Evolutionary conservation across 30 jellyfish, hydroid and myxozoan species (phyloP).

Genomic region (Mastigias papua): DNA sequence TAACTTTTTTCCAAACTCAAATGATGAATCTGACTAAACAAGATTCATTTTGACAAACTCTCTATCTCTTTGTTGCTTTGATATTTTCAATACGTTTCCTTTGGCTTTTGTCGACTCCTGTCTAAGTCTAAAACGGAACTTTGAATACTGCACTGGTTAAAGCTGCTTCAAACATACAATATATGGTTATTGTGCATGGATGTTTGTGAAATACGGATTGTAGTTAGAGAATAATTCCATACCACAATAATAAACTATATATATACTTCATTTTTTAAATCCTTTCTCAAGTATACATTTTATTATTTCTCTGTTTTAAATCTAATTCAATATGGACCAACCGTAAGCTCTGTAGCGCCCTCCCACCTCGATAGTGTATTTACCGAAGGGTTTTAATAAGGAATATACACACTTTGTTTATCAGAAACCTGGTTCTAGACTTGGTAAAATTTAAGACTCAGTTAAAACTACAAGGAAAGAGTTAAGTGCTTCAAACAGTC

Average conservation of each 20-base stretch:
- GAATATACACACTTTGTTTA: not conserved
- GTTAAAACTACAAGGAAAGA: too few relatives aligned
- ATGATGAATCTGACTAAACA: not conserved
- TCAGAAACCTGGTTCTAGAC: too few relatives aligned
- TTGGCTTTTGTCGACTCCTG: slow-evolving; percentile 5
- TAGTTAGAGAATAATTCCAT: not conserved
- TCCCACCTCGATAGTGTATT: not conserved
- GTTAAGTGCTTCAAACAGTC: too few relatives aligned
- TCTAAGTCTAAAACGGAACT: slow-evolving; percentile 5
- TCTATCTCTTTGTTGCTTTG: slow-evolving; percentile 1
- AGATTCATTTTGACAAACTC: not conserved
- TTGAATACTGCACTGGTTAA: not conserved
- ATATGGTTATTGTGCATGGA: not conserved
- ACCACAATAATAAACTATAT: not conserved
- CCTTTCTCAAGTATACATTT: not conserved
- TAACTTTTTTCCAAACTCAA: not conserved
- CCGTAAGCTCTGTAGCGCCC: not conserved
- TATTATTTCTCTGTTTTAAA: not conserved
- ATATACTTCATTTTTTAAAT: not conserved
- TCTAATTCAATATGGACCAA: not conserved
- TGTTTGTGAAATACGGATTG: not conserved
- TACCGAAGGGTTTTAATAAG: not conserved
- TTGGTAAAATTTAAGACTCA: too few relatives aligned
- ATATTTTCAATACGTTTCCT: not conserved
- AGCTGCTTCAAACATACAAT: not conserved